Percentiles rank a stretch among this genome's conserved stretches.
Evolutionary conservation across 2,888 invertebrate genomes (phyloP).

Genomic region (Lagria hirta): DNA sequence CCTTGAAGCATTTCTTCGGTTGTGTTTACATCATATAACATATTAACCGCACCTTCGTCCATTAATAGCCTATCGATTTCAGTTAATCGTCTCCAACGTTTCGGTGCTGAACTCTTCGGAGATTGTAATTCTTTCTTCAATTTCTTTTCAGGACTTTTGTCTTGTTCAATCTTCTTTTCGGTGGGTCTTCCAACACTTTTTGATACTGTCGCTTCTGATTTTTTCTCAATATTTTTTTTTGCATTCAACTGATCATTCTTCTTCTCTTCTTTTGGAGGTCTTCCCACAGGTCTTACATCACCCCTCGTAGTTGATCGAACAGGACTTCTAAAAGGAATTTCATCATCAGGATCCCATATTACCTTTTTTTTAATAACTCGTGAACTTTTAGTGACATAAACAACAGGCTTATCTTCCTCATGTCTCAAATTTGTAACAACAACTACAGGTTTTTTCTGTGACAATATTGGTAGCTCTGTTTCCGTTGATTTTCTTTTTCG

Average conservation of each 20-base stretch:
- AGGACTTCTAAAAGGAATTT: constrained; percentile 53
- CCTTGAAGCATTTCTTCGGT: constrained; percentile 41
- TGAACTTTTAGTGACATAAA: constrained; percentile 53
- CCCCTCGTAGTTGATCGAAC: constrained; percentile 15
- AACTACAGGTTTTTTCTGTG: constrained; percentile 22
- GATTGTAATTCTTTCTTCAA: constrained; percentile 29
- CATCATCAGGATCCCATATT: constrained; percentile 73
- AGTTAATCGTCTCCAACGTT: constrained; percentile 50
- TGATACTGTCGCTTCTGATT: constrained; percentile 17
- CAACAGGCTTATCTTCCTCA: constrained; percentile 25
- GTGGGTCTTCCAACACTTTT: constrained; percentile 24
- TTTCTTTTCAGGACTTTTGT: constrained; percentile 31
- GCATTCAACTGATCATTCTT: constrained; percentile 17
- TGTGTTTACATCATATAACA: constrained; percentile 76
- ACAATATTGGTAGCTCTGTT: constrained; percentile 12
- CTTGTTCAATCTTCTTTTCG: constrained; percentile 30
- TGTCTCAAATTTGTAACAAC: constrained; percentile 3
- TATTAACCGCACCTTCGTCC: constrained; percentile 85
- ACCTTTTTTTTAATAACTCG: constrained; percentile 72
- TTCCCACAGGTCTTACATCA: constrained; percentile 47
- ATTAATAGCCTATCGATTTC: constrained; percentile 78
- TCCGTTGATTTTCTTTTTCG: constrained; percentile 48
- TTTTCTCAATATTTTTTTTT: constrained; percentile 29
- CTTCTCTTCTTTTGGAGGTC: constrained; percentile 22
- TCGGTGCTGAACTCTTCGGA: constrained; percentile 28